Evolutionary conservation across 2,113 vertebrate genomes (phyloP).

Genomic region (Trogon surrucura): DNA sequence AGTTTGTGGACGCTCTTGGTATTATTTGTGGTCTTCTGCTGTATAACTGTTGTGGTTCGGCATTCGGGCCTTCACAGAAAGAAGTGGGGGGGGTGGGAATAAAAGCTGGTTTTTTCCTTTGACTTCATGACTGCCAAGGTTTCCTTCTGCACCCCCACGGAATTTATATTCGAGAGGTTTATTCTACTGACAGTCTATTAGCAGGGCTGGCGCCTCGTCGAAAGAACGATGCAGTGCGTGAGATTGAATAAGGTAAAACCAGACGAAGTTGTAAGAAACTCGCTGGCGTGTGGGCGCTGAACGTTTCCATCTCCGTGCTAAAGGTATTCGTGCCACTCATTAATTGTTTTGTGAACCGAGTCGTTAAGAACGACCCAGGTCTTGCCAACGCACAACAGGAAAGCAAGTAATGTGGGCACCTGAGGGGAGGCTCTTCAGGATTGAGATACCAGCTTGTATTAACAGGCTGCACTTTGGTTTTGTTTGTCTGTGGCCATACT

Average conservation of each 20-base stretch:
- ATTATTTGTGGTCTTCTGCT: slow-evolving; percentile 19
- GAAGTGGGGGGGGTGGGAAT: not conserved
- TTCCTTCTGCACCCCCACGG: not conserved
- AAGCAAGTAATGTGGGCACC: not conserved
- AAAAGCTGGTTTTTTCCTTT: not conserved
- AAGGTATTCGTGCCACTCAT: not conserved
- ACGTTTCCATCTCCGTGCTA: not conserved
- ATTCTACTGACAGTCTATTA: not conserved
- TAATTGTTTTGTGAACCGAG: not conserved
- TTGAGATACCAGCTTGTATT: not conserved
- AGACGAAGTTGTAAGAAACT: not conserved
- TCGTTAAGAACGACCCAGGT: not conserved
- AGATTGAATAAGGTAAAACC: slow-evolving; percentile 20
- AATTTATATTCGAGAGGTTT: not conserved
- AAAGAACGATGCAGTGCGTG: not conserved
- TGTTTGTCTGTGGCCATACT: not conserved
- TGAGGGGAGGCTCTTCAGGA: not conserved
- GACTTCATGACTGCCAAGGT: not conserved
- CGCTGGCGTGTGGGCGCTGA: not conserved
- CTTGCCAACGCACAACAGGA: not conserved
- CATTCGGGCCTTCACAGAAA: not conserved
- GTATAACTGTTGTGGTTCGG: not conserved
- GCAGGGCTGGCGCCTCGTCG: not conserved
- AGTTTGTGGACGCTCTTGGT: not conserved
- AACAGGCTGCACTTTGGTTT: not conserved